Evolutionary conservation across 92 coral and sea anemone species (phyloP).

Genomic region (Parazoanthus swiftii): DNA sequence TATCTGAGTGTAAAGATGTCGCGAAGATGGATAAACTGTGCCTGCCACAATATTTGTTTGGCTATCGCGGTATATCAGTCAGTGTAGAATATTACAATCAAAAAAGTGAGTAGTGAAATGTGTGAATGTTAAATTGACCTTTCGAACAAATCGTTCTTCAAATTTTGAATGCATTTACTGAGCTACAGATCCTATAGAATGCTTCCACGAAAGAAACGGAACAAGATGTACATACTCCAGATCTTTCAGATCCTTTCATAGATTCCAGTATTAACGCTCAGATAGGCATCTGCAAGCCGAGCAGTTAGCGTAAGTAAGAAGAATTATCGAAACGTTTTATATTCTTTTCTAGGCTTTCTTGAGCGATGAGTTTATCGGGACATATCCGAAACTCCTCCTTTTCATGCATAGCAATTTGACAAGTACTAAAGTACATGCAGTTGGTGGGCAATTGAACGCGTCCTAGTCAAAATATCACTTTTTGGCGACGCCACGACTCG

Average conservation of each 20-base stretch:
- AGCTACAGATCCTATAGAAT: neutral
- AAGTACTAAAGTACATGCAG: constrained; percentile 1
- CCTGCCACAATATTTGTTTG: neutral
- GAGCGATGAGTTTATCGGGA: constrained; percentile 20
- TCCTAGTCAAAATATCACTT: neutral
- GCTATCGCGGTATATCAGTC: neutral
- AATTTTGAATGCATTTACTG: neutral
- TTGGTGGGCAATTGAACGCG: constrained; percentile 1
- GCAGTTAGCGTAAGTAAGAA: neutral
- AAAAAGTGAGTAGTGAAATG: neutral
- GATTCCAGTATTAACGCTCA: neutral
- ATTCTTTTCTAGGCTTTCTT: constrained; percentile 2
- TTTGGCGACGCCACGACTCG: constrained; percentile 3
- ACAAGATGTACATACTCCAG: neutral
- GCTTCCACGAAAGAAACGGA: neutral
- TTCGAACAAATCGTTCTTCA: neutral
- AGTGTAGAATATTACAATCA: neutral
- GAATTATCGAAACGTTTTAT: neutral
- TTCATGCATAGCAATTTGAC: constrained; percentile 8
- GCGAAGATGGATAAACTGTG: neutral
- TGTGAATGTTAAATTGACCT: neutral
- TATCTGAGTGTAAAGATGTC: neutral
- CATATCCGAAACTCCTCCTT: constrained; percentile 10
- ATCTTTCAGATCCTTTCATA: neutral
- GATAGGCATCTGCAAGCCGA: constrained; percentile 9